A percentile compares a stretch with the other conserved stretches of the same genome.
Evolutionary conservation across 2,888 invertebrate genomes (phyloP).

Genomic region (Idaea straminata): DNA sequence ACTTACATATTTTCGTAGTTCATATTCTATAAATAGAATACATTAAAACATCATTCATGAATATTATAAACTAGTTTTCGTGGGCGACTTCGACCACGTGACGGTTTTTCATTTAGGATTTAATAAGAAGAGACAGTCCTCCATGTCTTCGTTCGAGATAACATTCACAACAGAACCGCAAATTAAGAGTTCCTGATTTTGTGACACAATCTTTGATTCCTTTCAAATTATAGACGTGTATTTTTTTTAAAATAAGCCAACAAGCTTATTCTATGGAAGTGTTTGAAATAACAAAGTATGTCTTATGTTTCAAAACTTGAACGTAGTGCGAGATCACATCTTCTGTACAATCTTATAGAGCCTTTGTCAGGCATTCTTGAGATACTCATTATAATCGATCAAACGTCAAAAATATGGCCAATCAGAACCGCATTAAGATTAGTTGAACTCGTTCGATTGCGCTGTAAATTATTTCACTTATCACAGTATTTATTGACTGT

Average conservation of each 20-base stretch:
- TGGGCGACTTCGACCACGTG: neutral
- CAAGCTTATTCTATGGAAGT: too few species aligned
- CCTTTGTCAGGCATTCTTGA: neutral
- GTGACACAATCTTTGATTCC: too few species aligned
- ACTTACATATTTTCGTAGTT: slow-evolving; percentile 17
- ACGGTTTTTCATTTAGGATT: neutral
- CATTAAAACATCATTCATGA: neutral
- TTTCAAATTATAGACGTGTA: too few species aligned
- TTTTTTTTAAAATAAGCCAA: too few species aligned
- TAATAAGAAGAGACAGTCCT: too few species aligned
- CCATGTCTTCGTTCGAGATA: too few species aligned
- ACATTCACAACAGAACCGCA: too few species aligned
- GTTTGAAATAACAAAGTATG: neutral
- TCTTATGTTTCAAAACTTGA: neutral
- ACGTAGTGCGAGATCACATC: too few species aligned
- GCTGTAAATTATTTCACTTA: slow-evolving; percentile 21
- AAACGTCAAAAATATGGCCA: slow-evolving; percentile 16
- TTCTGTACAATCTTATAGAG: neutral
- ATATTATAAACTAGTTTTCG: neutral
- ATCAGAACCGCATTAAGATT: slow-evolving; percentile 23
- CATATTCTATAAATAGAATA: slow-evolving; percentile 6
- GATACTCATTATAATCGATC: neutral
- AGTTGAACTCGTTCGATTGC: slow-evolving; percentile 16
- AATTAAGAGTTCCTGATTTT: too few species aligned
- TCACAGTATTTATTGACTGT: slow-evolving; percentile 33